Evolutionary conservation across 1,140 invertebrate genomes (phyloP).

Genomic region (Arctopsyche grandis): DNA sequence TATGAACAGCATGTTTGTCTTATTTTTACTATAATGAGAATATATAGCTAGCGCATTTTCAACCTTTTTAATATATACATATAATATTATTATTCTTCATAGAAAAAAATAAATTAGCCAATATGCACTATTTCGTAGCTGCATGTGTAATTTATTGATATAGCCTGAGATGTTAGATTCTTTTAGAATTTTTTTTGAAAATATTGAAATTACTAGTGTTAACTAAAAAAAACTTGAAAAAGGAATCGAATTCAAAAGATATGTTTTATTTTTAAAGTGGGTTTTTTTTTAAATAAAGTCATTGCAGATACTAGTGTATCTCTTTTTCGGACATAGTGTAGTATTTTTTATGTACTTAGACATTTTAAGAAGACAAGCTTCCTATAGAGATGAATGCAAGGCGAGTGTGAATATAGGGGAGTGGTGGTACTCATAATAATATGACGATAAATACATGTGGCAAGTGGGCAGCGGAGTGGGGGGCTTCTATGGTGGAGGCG

Average conservation of each 20-base stretch:
- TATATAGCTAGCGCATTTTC: constrained; percentile 21
- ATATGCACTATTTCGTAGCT: constrained; percentile 45
- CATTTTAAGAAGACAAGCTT: background rate
- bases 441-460: constrained; percentile 53
- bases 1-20: constrained; percentile 28
- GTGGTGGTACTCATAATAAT: constrained; percentile 51
- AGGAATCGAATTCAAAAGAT: constrained; percentile 1
- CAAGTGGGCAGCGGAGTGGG: constrained; percentile 61
- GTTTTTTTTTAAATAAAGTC: background rate
- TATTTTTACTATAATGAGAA: constrained; percentile 16
- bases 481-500: constrained; percentile 65
- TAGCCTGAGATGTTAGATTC: background rate
- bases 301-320: background rate
- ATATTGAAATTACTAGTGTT: background rate
- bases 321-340: background rate
- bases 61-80: background rate
- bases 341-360: background rate
- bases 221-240: background rate
- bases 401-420: constrained; percentile 36
- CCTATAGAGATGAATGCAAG: constrained; percentile 25
- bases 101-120: background rate
- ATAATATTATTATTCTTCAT: background rate
- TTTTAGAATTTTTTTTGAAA: background rate
- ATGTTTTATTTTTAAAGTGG: background rate
- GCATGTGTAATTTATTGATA: constrained; percentile 36